Evolutionary conservation across 2,888 invertebrate genomes (phyloP), one percentile per base, ranked within the genome.

Genomic region (Lissocephala sabroskyi): DNA sequence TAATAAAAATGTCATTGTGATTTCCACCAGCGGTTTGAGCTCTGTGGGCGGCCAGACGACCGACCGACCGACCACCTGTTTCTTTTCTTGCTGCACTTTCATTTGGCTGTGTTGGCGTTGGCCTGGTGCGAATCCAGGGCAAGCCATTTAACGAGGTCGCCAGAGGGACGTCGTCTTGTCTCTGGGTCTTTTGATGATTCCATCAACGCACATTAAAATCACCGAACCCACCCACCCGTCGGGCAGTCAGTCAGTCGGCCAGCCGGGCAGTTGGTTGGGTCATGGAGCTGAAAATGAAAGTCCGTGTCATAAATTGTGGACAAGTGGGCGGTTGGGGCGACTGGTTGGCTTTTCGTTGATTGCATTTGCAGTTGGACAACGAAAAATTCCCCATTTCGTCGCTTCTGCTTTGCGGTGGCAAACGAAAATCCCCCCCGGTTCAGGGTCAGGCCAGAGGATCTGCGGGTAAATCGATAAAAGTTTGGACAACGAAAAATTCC

Each of bases 1-100:
- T 47, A 41, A 49, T 61, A 52, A 46, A 56, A 57, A 62, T 54
- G 62, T 52, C 52, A 58, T 62, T 58, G 62, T 28, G 30, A 36
- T 42, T 58, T 62, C 50, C 11, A 16, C 16, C 35, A 41, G 41
- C 39, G 40, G 41, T 41, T 28, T 16, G n/a, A 18, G 26, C 45
- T 39, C 16, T 41, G 45, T 52, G 57, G 50, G 48, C 44, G 53
- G 45, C 61, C 53, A 54, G 45, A 43, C 16, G 13, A 35, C 28
- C 45, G 10, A 39, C 30, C 14, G 28, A 11, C 33, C 62, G 59
- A 62, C 61, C 61, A 61, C 61, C 62, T 62, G 62, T 33, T 49
- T 37, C 19, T n/a, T 37, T 37, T 37, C 19, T 18, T 18, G 17
- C 56, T 60, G 60, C 60, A 60, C 61, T 60, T 60, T 56, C 60